Percentiles rank a stretch among this genome's conserved stretches.
These are phyloP conservation scores for Ctenopoma kingsleyae DNA, from an alignment of 2,797 vertebrate genomes.

Conservation along the genomic window DNA sequence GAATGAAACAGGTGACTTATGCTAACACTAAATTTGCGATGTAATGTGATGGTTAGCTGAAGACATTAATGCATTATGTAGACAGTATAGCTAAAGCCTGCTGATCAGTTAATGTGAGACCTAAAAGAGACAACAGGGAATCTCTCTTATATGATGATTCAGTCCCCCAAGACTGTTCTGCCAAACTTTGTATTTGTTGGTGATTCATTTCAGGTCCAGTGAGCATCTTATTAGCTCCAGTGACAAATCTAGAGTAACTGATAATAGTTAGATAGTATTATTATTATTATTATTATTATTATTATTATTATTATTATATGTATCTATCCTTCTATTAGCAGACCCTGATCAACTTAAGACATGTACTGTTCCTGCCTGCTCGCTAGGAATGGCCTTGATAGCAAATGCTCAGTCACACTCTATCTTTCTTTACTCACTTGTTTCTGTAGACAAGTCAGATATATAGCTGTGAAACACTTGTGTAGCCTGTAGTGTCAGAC, in stretches of 20 bases:
- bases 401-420: no score
- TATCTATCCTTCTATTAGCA: no score
- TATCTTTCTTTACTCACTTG: background rate
- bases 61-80: background rate
- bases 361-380: background rate
- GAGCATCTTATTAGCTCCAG: slow-evolving; percentile 52
- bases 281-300: no score
- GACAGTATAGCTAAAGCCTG: slow-evolving; percentile 11
- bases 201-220: slow-evolving; percentile 19
- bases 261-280: no score
- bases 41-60: background rate
- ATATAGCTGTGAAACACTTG: background rate
- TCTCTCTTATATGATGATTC: slow-evolving; percentile 19
- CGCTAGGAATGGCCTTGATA: background rate
- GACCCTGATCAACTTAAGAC: background rate
- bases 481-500: background rate
- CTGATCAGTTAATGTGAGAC: slow-evolving; percentile 12
- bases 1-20: background rate
- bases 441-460: background rate
- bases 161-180: background rate
- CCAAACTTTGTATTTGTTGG: slow-evolving; percentile 11
- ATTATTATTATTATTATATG: no score
- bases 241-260: slow-evolving; percentile 4
- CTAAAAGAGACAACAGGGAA: background rate
- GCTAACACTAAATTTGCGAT: background rate